Evolutionary conservation across 2,113 vertebrate genomes (phyloP).

Genomic region (Conger conger): DNA sequence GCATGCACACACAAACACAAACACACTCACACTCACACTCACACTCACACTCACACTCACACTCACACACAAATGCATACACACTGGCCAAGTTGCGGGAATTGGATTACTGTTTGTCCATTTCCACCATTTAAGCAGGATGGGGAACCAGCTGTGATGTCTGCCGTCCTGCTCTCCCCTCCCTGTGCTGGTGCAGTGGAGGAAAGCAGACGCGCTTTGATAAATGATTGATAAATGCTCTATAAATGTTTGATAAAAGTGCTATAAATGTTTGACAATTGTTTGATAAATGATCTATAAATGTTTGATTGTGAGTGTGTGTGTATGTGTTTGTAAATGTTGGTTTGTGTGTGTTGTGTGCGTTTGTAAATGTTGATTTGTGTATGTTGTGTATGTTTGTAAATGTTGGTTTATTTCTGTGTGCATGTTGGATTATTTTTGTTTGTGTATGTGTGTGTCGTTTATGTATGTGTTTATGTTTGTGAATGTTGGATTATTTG

Average conservation of each 20-base stretch:
- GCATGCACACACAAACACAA: background rate
- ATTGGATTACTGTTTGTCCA: constrained; percentile 45
- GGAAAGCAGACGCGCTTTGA: background rate
- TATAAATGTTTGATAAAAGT: background rate
- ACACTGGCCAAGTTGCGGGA: constrained; percentile 29
- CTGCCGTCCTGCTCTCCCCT: background rate
- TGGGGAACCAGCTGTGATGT: constrained; percentile 40
- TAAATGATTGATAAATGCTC: background rate
- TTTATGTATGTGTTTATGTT: constrained; percentile 23
- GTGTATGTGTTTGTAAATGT: background rate
- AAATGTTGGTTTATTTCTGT: constrained; percentile 28
- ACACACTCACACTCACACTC: background rate
- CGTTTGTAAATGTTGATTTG: background rate
- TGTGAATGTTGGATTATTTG: constrained; percentile 23
- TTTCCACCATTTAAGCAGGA: constrained; percentile 48
- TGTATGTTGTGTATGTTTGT: constrained; percentile 23
- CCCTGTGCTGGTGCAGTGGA: background rate
- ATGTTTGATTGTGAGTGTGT: background rate
- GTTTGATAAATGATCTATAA: background rate
- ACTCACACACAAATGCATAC: background rate
- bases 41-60: background rate
- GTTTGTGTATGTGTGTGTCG: constrained; percentile 24
- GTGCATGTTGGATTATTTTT: constrained; percentile 28
- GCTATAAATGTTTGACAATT: background rate
- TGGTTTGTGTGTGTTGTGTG: background rate